Evolutionary conservation across 2,888 invertebrate species (phyloP).

Genomic region (Synanthedon andrenaeformis): DNA sequence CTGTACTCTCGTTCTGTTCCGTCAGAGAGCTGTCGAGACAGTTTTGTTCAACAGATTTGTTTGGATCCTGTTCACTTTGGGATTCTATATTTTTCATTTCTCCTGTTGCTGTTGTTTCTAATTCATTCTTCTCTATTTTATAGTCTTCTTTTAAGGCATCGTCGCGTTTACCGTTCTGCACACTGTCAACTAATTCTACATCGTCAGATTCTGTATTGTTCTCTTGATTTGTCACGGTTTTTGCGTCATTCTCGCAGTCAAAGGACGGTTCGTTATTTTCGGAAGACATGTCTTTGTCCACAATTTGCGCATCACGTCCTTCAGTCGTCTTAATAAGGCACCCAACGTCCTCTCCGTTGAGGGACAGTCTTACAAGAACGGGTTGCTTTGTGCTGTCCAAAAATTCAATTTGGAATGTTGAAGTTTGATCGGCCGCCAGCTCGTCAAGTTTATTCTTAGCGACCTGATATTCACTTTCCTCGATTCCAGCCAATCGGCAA

Average conservation of each 20-base stretch:
- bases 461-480: slow-evolving; percentile 42
- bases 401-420: slow-evolving; percentile 71
- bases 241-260: slow-evolving; percentile 2
- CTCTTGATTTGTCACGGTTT: slow-evolving; percentile 2
- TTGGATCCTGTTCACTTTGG: slow-evolving; percentile 3
- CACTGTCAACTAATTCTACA: too few relatives aligned
- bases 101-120: not conserved
- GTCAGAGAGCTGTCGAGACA: slow-evolving; percentile 25
- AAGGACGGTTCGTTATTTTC: too few relatives aligned
- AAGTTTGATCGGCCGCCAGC: slow-evolving; percentile 32
- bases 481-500: slow-evolving; percentile 68
- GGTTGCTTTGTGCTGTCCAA: slow-evolving; percentile 71
- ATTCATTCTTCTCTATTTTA: not conserved
- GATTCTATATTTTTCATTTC: not conserved
- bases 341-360: slow-evolving; percentile 61
- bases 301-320: not conserved
- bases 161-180: too few relatives aligned
- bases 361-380: slow-evolving; percentile 68
- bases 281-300: too few relatives aligned
- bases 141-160: too few relatives aligned
- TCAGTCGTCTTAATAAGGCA: slow-evolving; percentile 4
- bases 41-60: slow-evolving; percentile 3
- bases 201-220: too few relatives aligned
- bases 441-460: slow-evolving; percentile 44
- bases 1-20: slow-evolving; percentile 49